Conservation (phyloP, 2,888 invertebrate genomes). For the Timema podura region DNA sequence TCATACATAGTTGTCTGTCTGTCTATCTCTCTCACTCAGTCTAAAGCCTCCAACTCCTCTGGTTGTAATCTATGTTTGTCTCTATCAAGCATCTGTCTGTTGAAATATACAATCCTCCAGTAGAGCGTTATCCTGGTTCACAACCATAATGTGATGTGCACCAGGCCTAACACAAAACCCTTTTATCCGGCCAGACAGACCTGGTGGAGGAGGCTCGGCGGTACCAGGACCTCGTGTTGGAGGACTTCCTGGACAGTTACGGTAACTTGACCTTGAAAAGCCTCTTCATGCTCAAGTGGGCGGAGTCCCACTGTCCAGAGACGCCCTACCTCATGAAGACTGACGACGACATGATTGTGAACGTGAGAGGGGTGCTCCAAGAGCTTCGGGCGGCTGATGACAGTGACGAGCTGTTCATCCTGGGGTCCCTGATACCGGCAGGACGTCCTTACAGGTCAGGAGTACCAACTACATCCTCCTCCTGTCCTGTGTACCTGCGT, state of each 20-base stretch:
- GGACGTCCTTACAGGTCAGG: background rate
- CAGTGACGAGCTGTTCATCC: background rate
- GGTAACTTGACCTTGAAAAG: conserved; percentile 22
- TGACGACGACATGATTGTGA: conserved; percentile 20
- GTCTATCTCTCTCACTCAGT: too few relatives aligned
- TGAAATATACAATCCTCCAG: too few relatives aligned
- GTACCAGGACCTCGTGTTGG: conserved; percentile 21
- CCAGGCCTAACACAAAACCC: too few relatives aligned
- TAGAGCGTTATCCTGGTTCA: too few relatives aligned
- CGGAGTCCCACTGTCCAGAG: background rate
- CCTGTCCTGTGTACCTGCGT: too few relatives aligned
- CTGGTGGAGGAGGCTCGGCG: conserved; percentile 14
- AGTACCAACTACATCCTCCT: too few relatives aligned
- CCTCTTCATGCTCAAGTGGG: conserved; percentile 26
- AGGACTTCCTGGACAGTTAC: conserved; percentile 25
- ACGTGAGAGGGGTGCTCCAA: background rate
- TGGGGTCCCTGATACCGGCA: background rate
- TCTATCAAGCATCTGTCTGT: too few relatives aligned
- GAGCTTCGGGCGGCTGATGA: background rate
- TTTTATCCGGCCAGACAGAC: conserved; percentile 4
- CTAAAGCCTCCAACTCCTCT: too few relatives aligned
- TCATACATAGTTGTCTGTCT: too few relatives aligned
- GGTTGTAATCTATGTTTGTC: too few relatives aligned
- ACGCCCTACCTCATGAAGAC: conserved; percentile 20
- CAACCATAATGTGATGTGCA: too few relatives aligned